These are phyloP conservation scores for Caenorhabditis sulstoni DNA, from an alignment of 2,888 invertebrate species.

Conservation along the genomic window DNA sequence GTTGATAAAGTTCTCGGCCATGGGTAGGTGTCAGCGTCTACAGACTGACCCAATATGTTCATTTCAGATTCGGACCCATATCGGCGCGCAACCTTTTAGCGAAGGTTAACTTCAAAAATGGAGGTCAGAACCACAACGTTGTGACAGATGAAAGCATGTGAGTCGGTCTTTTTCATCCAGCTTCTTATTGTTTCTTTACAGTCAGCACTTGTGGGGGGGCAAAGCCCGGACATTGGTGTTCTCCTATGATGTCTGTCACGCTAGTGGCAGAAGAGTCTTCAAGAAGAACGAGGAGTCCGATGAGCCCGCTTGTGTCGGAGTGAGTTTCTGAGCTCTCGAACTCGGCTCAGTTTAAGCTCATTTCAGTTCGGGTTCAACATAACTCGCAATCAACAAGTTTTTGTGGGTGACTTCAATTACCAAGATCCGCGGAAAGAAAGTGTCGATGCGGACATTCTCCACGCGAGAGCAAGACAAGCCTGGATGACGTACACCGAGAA, in stretches of 20 bases:
- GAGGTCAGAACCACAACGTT: no score
- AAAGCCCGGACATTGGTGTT: constrained; percentile 20
- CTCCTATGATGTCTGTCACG: constrained; percentile 63
- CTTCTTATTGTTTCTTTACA: background rate
- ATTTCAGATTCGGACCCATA: no score
- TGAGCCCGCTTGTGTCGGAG: constrained; percentile 58
- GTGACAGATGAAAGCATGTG: background rate
- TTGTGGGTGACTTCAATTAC: constrained; percentile 68
- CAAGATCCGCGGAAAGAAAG: constrained; percentile 59
- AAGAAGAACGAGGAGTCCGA: constrained; percentile 18
- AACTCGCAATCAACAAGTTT: constrained; percentile 22
- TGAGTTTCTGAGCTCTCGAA: constrained; percentile 22
- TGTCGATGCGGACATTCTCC: constrained; percentile 54
- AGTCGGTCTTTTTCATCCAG: background rate
- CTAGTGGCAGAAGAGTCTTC: constrained; percentile 8
- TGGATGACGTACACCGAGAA: constrained; percentile 34
- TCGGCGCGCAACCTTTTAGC: no score
- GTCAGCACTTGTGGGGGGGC: background rate
- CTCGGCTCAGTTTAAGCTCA: no score
- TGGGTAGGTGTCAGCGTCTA: no score
- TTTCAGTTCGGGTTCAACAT: constrained; percentile 67
- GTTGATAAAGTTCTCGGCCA: no score
- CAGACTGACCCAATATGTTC: no score
- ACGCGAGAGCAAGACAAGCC: constrained; percentile 55
- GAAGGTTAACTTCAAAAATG: no score